These are phyloP conservation scores for Tupaia chinensis DNA, from an alignment of 2,113 vertebrate species.

Conservation along the genomic window DNA sequence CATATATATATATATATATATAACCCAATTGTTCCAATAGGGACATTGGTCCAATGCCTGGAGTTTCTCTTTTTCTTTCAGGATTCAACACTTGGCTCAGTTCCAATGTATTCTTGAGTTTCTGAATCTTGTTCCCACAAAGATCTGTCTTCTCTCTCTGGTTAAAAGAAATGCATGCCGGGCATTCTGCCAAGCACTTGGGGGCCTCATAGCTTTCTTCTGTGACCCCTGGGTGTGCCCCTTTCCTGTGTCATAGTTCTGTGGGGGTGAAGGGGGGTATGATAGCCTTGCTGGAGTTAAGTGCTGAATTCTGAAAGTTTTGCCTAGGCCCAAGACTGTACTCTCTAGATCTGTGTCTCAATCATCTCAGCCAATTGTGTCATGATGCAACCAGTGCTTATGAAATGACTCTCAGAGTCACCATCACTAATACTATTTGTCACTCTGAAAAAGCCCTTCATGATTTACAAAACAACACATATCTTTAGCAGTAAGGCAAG, in stretches of 20 bases:
- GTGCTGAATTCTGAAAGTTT: background rate
- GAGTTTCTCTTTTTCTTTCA: slow-evolving; percentile 89
- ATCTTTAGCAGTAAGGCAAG: background rate
- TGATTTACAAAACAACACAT: background rate
- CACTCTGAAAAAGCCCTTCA: background rate
- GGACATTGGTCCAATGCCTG: slow-evolving; percentile 86
- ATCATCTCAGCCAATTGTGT: background rate
- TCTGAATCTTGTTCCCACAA: slow-evolving; percentile 88
- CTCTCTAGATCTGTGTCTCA: background rate
- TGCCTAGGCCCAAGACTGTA: background rate
- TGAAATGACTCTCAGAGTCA: background rate
- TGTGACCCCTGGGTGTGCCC: slow-evolving; percentile 56
- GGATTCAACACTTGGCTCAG: slow-evolving; percentile 86
- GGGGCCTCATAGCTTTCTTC: slow-evolving; percentile 79
- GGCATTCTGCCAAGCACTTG: slow-evolving; percentile 87
- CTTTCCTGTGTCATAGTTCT: slow-evolving; percentile 37
- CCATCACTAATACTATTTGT: background rate
- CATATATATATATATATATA: slow-evolving; percentile 30
- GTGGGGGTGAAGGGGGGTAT: background rate
- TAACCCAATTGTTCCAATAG: slow-evolving; percentile 85
- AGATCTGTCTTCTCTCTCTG: slow-evolving; percentile 89
- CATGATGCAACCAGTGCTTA: background rate
- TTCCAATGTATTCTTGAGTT: slow-evolving; percentile 85
- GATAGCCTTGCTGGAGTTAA: background rate
- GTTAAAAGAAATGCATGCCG: slow-evolving; percentile 87